Evolutionary conservation across 2,797 vertebrate species (phyloP), one percentile per base, ranked within the genome.

Genomic region (Cossypha dichroa): DNA sequence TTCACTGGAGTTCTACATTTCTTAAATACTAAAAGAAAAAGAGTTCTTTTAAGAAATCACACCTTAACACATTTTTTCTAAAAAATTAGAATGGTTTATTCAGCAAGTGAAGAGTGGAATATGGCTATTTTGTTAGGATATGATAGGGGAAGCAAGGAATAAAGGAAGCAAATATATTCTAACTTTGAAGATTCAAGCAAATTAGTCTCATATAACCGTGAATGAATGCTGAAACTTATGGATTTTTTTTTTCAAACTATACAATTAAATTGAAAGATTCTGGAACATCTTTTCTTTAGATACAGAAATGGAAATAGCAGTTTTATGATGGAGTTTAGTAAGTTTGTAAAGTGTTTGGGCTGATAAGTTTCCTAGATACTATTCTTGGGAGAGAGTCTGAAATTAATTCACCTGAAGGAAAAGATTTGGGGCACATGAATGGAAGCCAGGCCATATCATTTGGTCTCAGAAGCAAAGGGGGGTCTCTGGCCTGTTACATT

Each of bases 391-490:
- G 17, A 67, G 16, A 46, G 23, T 13, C 23, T 58, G 63, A 67
- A 75, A 31, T 41, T 11, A 91, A 82, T 33, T 16, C 5, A 2
- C 46, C 40, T 51, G 45, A 23, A 91, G n/a, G 11, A 62, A 77
- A 80, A 54, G 2, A 70, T 17, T 25, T 84, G 3, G 18, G 21
- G 9, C 12, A 41, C 14, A 28, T 34, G 54, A 62, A 33, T 23
- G 4, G 10, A 75, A 74, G 4, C 23, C 34, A 52, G 28, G 5
- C 5, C 0, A 0, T 45, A 45, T 36, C 5, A 34, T 29, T 25
- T 60, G 23, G 9, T 75, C 20, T 70, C 20, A 28, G 49, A 28
- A 63, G 41, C 19, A 51, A 70, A 75, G 7, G 13, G 41, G 49
- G 20, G 3, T 54, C 22, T 66, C 52, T 36, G 29, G 1, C 22